Percentiles rank a stretch among this genome's conserved stretches.
Evolutionary conservation across 2,797 vertebrate genomes (phyloP).

Genomic region (Spheniscus humboldti): DNA sequence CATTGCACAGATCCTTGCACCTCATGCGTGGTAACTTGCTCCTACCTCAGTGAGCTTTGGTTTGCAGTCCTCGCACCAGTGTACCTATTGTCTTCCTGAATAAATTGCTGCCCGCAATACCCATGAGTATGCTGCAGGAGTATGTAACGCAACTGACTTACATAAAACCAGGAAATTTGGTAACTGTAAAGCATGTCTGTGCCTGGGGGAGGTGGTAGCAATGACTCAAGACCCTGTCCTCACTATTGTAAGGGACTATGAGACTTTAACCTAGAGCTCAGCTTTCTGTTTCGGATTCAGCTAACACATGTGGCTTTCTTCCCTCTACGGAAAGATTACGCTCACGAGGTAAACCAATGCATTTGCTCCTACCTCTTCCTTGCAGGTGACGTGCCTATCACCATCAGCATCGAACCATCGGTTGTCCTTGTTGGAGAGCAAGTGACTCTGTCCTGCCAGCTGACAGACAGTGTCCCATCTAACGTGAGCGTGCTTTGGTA

Average conservation of each 20-base stretch:
- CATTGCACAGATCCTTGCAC: not conserved
- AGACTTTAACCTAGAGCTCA: not conserved
- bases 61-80: not conserved
- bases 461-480: not conserved
- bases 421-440: not conserved
- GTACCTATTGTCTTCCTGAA: not conserved
- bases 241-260: not conserved
- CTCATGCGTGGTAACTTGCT: not conserved
- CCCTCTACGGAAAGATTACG: not conserved
- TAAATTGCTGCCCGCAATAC: not conserved
- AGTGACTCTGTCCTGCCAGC: not conserved
- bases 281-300: not conserved
- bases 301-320: not conserved
- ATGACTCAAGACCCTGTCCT: not conserved
- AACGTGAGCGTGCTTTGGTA: not conserved
- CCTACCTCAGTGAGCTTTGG: not conserved
- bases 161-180: not conserved
- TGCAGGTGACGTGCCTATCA: not conserved
- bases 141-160: no score
- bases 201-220: not conserved
- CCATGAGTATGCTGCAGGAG: not conserved
- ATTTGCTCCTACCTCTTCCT: not conserved
- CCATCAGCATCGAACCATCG: not conserved
- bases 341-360: rapidly evolving
- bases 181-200: not conserved